Percentiles rank a stretch among this genome's conserved stretches.
phyloP scores from a whole-genome alignment of 1,140 invertebrate genomes.

The Zaprionus kolodkinae region DNA sequence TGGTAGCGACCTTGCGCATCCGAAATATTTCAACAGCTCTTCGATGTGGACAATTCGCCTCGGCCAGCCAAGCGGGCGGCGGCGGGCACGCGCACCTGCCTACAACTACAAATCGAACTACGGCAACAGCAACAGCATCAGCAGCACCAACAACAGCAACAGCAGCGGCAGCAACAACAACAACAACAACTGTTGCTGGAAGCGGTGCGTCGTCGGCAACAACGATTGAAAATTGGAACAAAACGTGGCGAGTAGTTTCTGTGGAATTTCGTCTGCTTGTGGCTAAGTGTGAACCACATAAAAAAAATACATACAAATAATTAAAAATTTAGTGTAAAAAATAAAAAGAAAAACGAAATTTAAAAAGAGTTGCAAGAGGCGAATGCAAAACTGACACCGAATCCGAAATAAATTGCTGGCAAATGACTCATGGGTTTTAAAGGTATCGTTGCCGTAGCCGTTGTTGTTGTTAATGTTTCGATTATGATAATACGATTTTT shows the following conservation, averaged over 20 bases:
- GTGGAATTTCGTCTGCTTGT: constrained; percentile 18
- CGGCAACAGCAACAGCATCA: constrained; percentile 27
- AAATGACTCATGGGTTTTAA: constrained; percentile 77
- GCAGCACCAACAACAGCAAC: not conserved
- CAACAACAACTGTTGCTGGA: not conserved
- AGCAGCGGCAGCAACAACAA: constrained; percentile 3
- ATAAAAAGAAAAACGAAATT: not conserved
- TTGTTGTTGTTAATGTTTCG: constrained; percentile 60
- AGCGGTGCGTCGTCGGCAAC: constrained; percentile 45
- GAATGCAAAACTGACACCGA: constrained; percentile 58
- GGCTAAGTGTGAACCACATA: constrained; percentile 42
- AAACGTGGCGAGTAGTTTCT: constrained; percentile 16
- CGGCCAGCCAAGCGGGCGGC: constrained; percentile 49
- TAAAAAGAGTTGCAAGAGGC: constrained; percentile 27
- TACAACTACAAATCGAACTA: constrained; percentile 29
- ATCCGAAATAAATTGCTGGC: constrained; percentile 70
- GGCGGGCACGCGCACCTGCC: constrained; percentile 59
- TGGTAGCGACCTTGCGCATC: constrained; percentile 67
- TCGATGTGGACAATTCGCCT: constrained; percentile 43
- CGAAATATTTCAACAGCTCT: constrained; percentile 65
- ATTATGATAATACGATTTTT: constrained; percentile 75
- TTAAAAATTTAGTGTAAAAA: constrained; percentile 50
- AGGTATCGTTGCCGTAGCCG: constrained; percentile 30
- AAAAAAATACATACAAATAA: constrained; percentile 62
- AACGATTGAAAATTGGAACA: constrained; percentile 65